Base-by-base conservation (phyloP, 2,888 invertebrate genomes). In the Hydrotaea cyrtoneurina region DNA sequence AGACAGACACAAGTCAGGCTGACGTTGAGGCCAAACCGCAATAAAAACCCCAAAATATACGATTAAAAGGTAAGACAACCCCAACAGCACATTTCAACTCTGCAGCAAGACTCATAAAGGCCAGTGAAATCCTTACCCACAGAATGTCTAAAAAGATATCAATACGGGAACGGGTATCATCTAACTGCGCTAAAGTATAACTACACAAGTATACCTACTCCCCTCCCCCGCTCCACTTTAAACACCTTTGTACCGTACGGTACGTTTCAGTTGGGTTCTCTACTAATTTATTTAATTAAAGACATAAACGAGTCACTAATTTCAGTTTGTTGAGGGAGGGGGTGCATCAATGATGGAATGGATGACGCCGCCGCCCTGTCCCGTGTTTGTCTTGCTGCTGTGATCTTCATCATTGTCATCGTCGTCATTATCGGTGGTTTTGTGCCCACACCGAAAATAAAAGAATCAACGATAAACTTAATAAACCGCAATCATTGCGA, bases 281-380 rank as follows among this genome's bases (percentile, higher is more conserved):
- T 26, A 76, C 85, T 85, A 85, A 85, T 85, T 85, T 85, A 85
- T 80, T 85, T 85, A 85, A 85, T 85, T 85, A 85, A 85, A 85
- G 7, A 31, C 59, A 62, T 85, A 85, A 85, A 85, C 85, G 82
- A 82, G 85, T 85, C 82, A 80, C 80, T 85, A 85, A 79, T 85
- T 85, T 82, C 77, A 74, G 64, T 78, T 2, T 72, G 72, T 21
- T 62, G 62, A 78, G 78, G 69, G 31, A 4, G 31, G 3, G 7
- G n/a, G n/a, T n/a, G n/a, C n/a, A n/a, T n/a, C n/a, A n/a, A n/a
- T n/a, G n/a, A n/a, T n/a, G n/a, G n/a, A n/a, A n/a, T n/a, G n/a
- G n/a, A n/a, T n/a, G n/a, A n/a, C n/a, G 13, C 8, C 23, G 4
- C 26, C 7, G 13, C 23, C 59, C 23, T 13, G 15, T 11, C 39